Evolutionary conservation across 2,888 invertebrate genomes (phyloP), one percentile per base, ranked within the genome.

Genomic region (Platycnemis pennipes): DNA sequence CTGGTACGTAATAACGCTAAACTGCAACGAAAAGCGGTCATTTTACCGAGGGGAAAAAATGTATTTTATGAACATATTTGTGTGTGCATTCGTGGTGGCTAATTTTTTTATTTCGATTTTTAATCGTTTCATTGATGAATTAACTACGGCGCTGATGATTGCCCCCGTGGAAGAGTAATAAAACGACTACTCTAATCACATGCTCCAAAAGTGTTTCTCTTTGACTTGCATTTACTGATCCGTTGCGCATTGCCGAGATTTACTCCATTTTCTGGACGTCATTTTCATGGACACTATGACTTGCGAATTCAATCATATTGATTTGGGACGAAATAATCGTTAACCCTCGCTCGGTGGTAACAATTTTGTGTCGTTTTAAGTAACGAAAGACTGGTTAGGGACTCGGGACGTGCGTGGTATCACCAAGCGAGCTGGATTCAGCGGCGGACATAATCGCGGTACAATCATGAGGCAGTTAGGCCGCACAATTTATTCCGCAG

Each of bases 401-500:
- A 31, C 31, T n/a, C 7, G 37, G 37, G 16, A 37, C 77, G 77
- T 77, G 77, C 77, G 16, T 11, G 3, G 77, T 13, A 11, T 77
- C 0, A 37, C 13, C 16, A 77, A 37, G 37, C 69, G 31, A 69
- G 69, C 31, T 2, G 31, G 69, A 31, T 31, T 0, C 77, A 26
- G 7, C 37, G 77, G 37, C 8, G 77, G 77, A 77, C 77, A 77
- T 77, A 77, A 77, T 77, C 77, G 77, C 77, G 77, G 77, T 37
- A 11, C 77, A 77, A 77, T 77, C 77, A 77, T 77, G 77, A 16
- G 37, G 77, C 77, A 77, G 77, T 77, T 31, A 37, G 77, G 37
- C 11, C 37, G 37, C 77, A 16, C 77, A 77, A 77, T 77, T 77
- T 77, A 77, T 77, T 77, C 77, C 37, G 77, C 77, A 77, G 77